A percentile compares a stretch with the other conserved stretches of the same genome.
Evolutionary conservation across 2,888 invertebrate genomes (phyloP).

Genomic region (Ophioninae sp.): DNA sequence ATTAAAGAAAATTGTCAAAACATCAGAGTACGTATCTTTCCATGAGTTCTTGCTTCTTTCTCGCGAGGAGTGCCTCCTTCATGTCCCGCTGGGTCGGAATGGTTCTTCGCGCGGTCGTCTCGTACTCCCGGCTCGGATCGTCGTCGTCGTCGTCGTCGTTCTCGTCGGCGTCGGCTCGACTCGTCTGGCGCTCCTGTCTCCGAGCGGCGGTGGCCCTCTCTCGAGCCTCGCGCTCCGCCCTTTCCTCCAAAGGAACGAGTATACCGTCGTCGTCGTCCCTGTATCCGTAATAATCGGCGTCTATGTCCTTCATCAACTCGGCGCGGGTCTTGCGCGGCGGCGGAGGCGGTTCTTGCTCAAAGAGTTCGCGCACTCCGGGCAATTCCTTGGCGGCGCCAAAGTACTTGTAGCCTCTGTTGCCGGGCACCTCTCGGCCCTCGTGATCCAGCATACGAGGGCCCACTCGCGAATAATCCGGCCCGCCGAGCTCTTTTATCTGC

Average conservation of each 20-base stretch:
- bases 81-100: constrained; percentile 97
- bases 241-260: constrained; percentile 92
- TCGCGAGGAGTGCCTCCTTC: constrained; percentile 93
- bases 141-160: constrained; percentile 77
- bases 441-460: constrained; percentile 97
- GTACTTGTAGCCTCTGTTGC: constrained; percentile 99
- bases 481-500: constrained; percentile 96
- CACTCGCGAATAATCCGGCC: constrained; percentile 95
- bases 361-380: constrained; percentile 97
- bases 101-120: constrained; percentile 90
- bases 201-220: constrained; percentile 87
- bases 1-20: constrained; percentile 47
- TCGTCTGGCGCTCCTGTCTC: constrained; percentile 84
- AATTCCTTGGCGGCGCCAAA: constrained; percentile 99
- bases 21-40: constrained; percentile 86
- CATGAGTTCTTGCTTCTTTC: constrained; percentile 95
- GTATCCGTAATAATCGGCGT: constrained; percentile 99
- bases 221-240: constrained; percentile 87
- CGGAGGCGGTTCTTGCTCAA: constrained; percentile 96
- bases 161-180: constrained; percentile 79
- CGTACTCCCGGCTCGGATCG: constrained; percentile 83
- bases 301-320: constrained; percentile 98
- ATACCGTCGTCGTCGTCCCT: constrained; percentile 99
- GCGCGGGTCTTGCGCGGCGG: constrained; percentile 95
- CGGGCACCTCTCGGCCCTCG: constrained; percentile 97